Conservation (phyloP, 1,140 invertebrate species). For the Limonius californicus region DNA sequence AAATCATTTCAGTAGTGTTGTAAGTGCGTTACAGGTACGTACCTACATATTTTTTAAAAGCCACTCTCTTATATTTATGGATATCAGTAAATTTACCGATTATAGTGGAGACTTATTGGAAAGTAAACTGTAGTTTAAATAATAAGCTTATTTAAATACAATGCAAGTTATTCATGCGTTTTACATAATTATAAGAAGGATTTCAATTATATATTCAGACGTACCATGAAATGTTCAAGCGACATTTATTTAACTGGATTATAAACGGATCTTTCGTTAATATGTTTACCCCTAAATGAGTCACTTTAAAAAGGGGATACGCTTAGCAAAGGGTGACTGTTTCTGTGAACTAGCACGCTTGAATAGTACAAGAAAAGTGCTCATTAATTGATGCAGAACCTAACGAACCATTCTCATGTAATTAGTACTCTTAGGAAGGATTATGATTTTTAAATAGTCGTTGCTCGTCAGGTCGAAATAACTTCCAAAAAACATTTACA, state of each 20-base stretch:
- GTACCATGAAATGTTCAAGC: neutral
- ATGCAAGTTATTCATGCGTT: too few species aligned
- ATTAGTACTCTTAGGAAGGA: constrained; percentile 1
- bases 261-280: neutral
- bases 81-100: too few species aligned
- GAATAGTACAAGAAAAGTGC: neutral
- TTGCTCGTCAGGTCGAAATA: too few species aligned
- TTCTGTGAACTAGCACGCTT: neutral
- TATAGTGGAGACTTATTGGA: too few species aligned
- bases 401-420: constrained; percentile 12
- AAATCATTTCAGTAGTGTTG: too few species aligned
- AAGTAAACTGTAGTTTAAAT: too few species aligned
- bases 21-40: too few species aligned
- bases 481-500: too few species aligned
- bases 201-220: neutral
- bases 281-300: neutral
- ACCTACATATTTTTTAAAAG: neutral
- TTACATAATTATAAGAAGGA: too few species aligned
- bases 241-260: constrained; percentile 4
- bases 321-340: neutral
- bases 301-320: constrained; percentile 4
- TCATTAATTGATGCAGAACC: constrained; percentile 1
- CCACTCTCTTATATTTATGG: too few species aligned
- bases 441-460: too few species aligned
- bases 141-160: too few species aligned